These are phyloP conservation scores for Heliconius sara DNA, from an alignment of 2,888 invertebrate species.

Conservation along the genomic window DNA sequence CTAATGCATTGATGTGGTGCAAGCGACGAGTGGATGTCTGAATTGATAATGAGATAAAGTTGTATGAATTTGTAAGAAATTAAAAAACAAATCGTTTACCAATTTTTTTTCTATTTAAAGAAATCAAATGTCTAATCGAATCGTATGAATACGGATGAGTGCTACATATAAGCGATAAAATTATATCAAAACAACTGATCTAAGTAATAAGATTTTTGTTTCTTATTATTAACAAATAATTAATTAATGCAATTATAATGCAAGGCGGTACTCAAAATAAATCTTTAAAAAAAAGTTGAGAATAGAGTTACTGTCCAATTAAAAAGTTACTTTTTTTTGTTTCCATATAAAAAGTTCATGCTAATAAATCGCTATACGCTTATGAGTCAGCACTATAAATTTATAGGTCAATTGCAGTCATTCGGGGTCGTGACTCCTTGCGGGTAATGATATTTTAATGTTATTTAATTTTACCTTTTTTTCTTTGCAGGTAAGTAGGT, in stretches of 20 bases:
- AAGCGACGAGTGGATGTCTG: constrained; percentile 45
- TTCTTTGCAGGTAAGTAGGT: constrained; percentile 78
- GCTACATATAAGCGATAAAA: background rate
- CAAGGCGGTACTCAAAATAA: no score
- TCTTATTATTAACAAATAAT: no score
- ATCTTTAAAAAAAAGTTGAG: no score
- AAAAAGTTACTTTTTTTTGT: background rate
- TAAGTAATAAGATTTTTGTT: background rate
- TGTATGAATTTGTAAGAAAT: background rate
- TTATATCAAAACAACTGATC: no score
- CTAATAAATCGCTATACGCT: constrained; percentile 48
- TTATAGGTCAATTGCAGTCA: constrained; percentile 67
- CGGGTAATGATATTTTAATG: constrained; percentile 77
- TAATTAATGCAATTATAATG: no score
- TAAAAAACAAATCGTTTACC: no score
- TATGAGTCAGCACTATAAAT: constrained; percentile 49
- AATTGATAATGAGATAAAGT: background rate
- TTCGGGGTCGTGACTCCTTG: constrained; percentile 69
- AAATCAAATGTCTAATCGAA: no score
- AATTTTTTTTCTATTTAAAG: no score
- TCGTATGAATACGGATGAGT: no score
- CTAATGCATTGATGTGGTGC: constrained; percentile 58
- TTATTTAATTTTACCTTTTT: constrained; percentile 70
- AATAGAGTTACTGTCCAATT: no score
- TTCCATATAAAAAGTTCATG: background rate